A percentile compares a stretch with the other conserved stretches of the same genome.
phyloP scores from a whole-genome alignment of 2,113 vertebrate genomes.

The Cyprinodon tularosa region DNA sequence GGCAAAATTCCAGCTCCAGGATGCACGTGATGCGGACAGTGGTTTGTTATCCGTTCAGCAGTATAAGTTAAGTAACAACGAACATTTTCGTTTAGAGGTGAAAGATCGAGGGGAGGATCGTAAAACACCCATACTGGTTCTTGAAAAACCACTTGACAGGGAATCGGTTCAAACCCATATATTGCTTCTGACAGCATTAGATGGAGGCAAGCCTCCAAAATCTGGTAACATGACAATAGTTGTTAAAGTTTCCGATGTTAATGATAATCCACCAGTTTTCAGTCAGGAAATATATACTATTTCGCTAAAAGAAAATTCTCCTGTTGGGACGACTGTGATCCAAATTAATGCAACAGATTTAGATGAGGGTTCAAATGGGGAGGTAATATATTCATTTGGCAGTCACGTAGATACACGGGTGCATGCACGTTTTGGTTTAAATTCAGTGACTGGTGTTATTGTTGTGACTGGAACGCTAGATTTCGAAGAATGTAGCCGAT shows the following conservation, averaged over 20 bases:
- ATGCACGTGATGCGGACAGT: constrained; percentile 28
- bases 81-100: constrained; percentile 57
- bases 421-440: constrained; percentile 38
- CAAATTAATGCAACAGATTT: constrained; percentile 61
- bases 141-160: constrained; percentile 64
- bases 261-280: constrained; percentile 73
- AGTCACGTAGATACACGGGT: constrained; percentile 7
- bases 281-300: constrained; percentile 47
- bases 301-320: constrained; percentile 47
- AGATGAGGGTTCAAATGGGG: constrained; percentile 62
- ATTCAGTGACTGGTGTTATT: constrained; percentile 41
- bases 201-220: constrained; percentile 67
- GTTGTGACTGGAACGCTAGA: constrained; percentile 35
- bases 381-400: constrained; percentile 55
- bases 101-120: constrained; percentile 36
- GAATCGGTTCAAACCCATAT: constrained; percentile 31
- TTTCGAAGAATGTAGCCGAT: constrained; percentile 27
- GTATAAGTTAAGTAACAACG: constrained; percentile 25
- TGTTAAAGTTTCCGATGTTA: constrained; percentile 65
- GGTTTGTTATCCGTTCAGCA: constrained; percentile 31
- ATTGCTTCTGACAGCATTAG: constrained; percentile 61
- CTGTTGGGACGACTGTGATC: constrained; percentile 36
- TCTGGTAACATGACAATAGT: constrained; percentile 59
- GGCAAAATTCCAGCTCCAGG: constrained; percentile 57
- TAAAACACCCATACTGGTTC: constrained; percentile 63